Conservation (phyloP, 2,113 vertebrate genomes). For the Dromiciops gliroides region DNA sequence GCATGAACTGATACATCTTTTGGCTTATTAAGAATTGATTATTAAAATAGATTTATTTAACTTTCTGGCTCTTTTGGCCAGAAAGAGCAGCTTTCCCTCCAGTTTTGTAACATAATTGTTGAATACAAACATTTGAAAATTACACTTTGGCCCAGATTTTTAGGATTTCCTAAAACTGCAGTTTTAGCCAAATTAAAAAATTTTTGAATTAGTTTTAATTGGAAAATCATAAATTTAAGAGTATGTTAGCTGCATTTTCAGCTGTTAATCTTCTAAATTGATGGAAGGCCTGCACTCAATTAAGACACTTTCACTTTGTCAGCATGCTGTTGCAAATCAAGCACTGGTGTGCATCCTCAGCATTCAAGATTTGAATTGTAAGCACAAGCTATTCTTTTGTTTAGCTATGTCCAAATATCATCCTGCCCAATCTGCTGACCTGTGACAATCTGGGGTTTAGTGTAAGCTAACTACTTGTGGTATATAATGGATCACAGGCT, state of each 20-base stretch:
- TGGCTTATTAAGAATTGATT: background rate
- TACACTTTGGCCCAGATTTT: background rate
- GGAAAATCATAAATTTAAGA: slow-evolving; percentile 33
- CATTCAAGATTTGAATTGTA: slow-evolving; percentile 81
- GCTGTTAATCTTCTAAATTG: slow-evolving; percentile 42
- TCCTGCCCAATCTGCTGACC: slow-evolving; percentile 84
- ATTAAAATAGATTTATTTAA: background rate
- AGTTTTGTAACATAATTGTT: background rate
- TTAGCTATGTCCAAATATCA: slow-evolving; percentile 79
- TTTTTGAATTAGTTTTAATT: slow-evolving; percentile 37
- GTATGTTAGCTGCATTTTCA: slow-evolving; percentile 29
- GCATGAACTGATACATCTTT: background rate
- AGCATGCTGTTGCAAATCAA: slow-evolving; percentile 81
- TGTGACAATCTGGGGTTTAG: slow-evolving; percentile 76
- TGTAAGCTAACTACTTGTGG: slow-evolving; percentile 75
- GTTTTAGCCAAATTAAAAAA: background rate
- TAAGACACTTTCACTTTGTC: slow-evolving; percentile 77
- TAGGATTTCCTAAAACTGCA: slow-evolving; percentile 43
- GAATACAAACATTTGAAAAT: background rate
- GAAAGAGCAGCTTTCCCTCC: background rate
- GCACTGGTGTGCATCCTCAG: slow-evolving; percentile 82
- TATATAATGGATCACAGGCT: slow-evolving; percentile 72
- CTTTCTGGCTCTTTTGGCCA: background rate
- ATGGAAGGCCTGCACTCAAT: background rate
- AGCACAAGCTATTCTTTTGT: slow-evolving; percentile 83